phyloP scores from a whole-genome alignment of 2,113 vertebrate genomes.

The Tiliqua scincoides region DNA sequence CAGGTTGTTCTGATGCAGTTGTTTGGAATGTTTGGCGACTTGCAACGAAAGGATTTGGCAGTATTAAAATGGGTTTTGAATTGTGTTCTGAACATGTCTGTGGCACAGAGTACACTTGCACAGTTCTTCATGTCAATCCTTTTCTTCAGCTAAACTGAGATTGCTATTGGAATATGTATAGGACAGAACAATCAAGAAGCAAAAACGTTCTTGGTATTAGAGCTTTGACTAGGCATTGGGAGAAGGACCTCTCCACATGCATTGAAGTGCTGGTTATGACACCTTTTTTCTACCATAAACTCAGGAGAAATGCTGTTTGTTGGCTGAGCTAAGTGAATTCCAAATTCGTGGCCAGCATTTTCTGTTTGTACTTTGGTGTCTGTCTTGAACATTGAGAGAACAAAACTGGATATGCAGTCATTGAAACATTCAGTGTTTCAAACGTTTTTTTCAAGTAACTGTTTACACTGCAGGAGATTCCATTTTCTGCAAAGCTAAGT shows the following conservation, averaged over 20 bases:
- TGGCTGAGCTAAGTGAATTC: not conserved
- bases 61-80: not conserved
- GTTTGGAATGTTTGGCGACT: slow-evolving; percentile 6
- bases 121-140: slow-evolving; percentile 1
- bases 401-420: not conserved
- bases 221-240: not conserved
- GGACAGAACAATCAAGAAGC: not conserved
- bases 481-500: not conserved
- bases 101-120: not conserved
- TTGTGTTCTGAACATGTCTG: slow-evolving; percentile 12
- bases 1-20: not conserved
- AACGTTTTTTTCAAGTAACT: not conserved
- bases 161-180: not conserved
- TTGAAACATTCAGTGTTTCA: not conserved
- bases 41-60: slow-evolving; percentile 1
- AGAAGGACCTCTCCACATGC: accelerated
- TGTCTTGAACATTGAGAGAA: not conserved
- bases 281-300: not conserved
- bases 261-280: not conserved
- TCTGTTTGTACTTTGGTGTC: not conserved
- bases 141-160: not conserved
- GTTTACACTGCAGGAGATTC: not conserved
- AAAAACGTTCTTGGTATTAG: not conserved
- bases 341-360: not conserved
- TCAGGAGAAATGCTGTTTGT: not conserved